Conservation (phyloP, 2,113 vertebrate genomes). For the Etia nguti region DNA sequence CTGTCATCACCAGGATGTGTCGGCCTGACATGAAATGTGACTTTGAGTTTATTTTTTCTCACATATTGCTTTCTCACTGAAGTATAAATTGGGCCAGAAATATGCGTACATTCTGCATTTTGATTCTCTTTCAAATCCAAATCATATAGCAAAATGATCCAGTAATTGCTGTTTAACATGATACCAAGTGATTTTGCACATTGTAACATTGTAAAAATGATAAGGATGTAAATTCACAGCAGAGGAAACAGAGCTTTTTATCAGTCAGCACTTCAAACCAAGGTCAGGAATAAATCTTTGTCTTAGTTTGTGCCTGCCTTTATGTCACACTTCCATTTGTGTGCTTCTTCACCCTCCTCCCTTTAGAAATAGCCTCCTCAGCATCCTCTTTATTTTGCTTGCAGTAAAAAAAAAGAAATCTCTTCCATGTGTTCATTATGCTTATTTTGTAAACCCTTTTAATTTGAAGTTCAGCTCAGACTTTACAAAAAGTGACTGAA, state of each 20-base stretch:
- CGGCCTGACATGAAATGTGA: not conserved
- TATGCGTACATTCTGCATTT: fast-evolving
- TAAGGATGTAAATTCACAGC: not conserved
- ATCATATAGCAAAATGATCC: not conserved
- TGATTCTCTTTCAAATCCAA: not conserved
- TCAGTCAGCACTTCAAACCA: not conserved
- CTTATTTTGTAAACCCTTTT: not conserved
- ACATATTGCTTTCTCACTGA: not conserved
- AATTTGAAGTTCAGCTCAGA: not conserved
- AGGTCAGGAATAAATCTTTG: conserved; percentile 14
- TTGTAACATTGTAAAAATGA: not conserved
- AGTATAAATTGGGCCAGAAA: not conserved
- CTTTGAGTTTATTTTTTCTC: not conserved
- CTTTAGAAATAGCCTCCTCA: not conserved
- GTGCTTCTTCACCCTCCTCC: not conserved
- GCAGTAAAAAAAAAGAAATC: not conserved
- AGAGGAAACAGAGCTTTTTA: not conserved
- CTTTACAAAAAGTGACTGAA: not conserved
- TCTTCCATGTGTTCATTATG: not conserved
- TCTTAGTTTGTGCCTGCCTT: not conserved
- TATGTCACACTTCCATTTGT: conserved; percentile 7
- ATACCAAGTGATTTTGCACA: not conserved
- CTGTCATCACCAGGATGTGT: not conserved
- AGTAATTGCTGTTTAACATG: not conserved
- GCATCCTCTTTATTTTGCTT: not conserved